A percentile compares a stretch with the other conserved stretches of the same genome.
Evolutionary conservation across 1,140 invertebrate genomes (phyloP).

Genomic region (Caenorhabditis latens): DNA sequence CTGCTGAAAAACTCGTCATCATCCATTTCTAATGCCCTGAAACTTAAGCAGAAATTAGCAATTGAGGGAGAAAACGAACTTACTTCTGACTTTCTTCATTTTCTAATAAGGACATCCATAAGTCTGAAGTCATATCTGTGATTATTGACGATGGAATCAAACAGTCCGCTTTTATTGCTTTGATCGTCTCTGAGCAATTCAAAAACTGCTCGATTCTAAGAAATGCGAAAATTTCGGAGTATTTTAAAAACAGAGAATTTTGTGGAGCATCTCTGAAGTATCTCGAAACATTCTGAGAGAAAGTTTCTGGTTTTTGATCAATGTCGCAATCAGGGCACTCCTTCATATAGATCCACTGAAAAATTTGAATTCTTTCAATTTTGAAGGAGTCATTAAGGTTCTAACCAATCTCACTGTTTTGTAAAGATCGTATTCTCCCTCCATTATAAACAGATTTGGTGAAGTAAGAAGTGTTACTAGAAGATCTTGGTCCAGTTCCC

Average conservation of each 20-base stretch:
- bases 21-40: slow-evolving; percentile 1
- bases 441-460: not conserved
- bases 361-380: not conserved
- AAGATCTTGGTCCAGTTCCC: not conserved
- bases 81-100: slow-evolving; percentile 20
- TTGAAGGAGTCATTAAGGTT: no score
- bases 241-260: not conserved
- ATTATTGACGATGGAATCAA: not conserved
- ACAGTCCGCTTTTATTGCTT: not conserved
- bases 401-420: not conserved
- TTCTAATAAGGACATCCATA: slow-evolving; percentile 13
- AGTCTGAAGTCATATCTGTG: not conserved
- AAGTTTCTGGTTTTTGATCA: not conserved
- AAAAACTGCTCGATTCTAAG: not conserved
- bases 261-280: no score
- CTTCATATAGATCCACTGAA: slow-evolving; percentile 44
- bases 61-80: not conserved
- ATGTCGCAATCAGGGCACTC: not conserved
- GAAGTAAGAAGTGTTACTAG: not conserved
- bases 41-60: not conserved
- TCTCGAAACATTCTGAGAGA: not conserved
- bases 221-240: not conserved
- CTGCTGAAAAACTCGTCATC: slow-evolving; percentile 28
- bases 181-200: not conserved
- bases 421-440: slow-evolving; percentile 29